These are phyloP conservation scores for Drosophila chauvacae DNA, from an alignment of 1,140 invertebrate species.

Conservation along the genomic window DNA sequence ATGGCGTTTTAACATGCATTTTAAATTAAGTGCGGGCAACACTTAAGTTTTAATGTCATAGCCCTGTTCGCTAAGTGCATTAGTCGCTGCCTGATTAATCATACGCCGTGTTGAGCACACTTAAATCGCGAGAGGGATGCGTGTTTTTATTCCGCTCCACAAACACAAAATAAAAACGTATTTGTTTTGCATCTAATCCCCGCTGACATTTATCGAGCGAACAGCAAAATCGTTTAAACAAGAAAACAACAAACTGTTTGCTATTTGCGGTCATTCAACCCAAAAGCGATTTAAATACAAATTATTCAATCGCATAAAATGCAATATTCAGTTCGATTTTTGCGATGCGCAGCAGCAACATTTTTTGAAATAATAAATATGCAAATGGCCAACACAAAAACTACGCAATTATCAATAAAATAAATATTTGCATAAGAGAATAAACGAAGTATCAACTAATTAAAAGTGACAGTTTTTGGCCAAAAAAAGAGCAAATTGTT, in stretches of 20 bases:
- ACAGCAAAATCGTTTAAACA: conserved; percentile 20
- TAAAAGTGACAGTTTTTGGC: conserved; percentile 1
- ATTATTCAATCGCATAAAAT: conserved; percentile 35
- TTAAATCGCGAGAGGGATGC: not conserved
- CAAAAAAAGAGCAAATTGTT: not conserved
- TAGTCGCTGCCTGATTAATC: conserved; percentile 63
- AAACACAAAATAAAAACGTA: conserved; percentile 9
- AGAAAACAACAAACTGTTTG: conserved; percentile 10
- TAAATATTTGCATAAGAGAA: conserved; percentile 21
- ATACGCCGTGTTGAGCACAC: conserved; percentile 47
- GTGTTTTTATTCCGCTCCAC: conserved; percentile 12
- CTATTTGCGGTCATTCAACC: conserved; percentile 41
- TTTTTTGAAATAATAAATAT: conserved; percentile 38
- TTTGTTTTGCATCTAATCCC: conserved; percentile 45
- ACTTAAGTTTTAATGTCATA: conserved; percentile 72
- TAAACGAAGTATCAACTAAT: conserved; percentile 8
- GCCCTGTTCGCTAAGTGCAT: conserved; percentile 65
- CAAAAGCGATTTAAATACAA: conserved; percentile 26
- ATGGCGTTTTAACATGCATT: conserved; percentile 77
- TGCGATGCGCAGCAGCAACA: conserved; percentile 7
- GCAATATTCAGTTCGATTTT: conserved; percentile 31
- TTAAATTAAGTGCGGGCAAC: conserved; percentile 72
- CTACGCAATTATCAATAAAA: conserved; percentile 2
- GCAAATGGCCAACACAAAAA: conserved; percentile 9
- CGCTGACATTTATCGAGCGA: conserved; percentile 35